A percentile compares a stretch with the other conserved stretches of the same genome.
Evolutionary conservation across 2,113 vertebrate species (phyloP).

Genomic region (Odobenus rosmarus): DNA sequence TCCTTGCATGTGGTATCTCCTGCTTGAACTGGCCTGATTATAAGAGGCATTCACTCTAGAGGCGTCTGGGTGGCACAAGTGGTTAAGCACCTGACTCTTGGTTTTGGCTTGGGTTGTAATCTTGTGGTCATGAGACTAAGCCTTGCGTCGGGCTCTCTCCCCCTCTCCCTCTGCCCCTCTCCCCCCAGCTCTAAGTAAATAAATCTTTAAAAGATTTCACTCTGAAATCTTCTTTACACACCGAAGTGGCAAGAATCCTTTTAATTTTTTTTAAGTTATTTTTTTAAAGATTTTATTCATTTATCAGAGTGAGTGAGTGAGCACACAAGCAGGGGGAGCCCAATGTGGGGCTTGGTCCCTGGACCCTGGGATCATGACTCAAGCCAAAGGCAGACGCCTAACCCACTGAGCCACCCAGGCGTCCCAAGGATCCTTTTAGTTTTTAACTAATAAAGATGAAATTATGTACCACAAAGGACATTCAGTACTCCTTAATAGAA

Average conservation of each 20-base stretch:
- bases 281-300: too few relatives aligned
- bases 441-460: constrained; percentile 46
- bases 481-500: constrained; percentile 33
- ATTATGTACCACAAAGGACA: background rate
- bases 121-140: background rate
- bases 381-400: too few relatives aligned
- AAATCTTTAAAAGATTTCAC: background rate
- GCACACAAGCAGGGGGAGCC: too few relatives aligned
- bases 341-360: too few relatives aligned
- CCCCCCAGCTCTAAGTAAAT: background rate
- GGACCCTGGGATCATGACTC: too few relatives aligned
- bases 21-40: background rate
- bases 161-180: background rate
- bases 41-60: constrained; percentile 6
- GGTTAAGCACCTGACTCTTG: background rate
- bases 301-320: too few relatives aligned
- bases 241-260: constrained; percentile 34
- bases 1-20: background rate
- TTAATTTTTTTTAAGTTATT: background rate
- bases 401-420: too few relatives aligned
- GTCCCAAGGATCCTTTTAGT: background rate
- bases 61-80: background rate
- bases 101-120: background rate
- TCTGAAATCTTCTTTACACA: constrained; percentile 42
- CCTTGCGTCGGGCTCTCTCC: background rate